Percentiles rank a stretch among this genome's conserved stretches.
Evolutionary conservation across 2,888 invertebrate species (phyloP).

Genomic region (Rhogogaster chlorosoma): DNA sequence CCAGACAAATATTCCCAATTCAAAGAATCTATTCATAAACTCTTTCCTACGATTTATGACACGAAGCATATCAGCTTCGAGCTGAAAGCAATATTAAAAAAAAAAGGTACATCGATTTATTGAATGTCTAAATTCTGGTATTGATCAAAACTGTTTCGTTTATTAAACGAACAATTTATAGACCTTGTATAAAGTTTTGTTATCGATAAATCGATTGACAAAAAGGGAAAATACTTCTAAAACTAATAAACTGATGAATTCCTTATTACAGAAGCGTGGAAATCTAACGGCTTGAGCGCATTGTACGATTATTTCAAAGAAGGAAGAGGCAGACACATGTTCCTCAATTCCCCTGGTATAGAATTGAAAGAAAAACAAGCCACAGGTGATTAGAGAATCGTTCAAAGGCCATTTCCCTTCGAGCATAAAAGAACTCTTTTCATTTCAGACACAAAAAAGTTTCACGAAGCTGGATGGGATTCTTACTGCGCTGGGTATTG

Average conservation of each 20-base stretch:
- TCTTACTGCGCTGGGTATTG: conserved; percentile 88
- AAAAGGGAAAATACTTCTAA: not conserved
- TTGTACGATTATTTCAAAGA: conserved; percentile 83
- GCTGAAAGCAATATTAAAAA: conserved; percentile 78
- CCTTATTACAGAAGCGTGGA: conserved; percentile 77
- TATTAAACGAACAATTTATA: not conserved
- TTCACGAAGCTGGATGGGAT: conserved; percentile 92
- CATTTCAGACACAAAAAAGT: conserved; percentile 65
- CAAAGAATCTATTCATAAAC: conserved; percentile 81
- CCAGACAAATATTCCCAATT: conserved; percentile 81
- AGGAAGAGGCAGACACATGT: conserved; percentile 75
- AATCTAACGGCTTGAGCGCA: conserved; percentile 79
- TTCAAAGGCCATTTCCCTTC: not conserved
- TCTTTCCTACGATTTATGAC: conserved; percentile 87
- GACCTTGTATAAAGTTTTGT: too few species aligned
- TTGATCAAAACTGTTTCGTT: too few species aligned
- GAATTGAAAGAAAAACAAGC: conserved; percentile 62
- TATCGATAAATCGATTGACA: too few species aligned
- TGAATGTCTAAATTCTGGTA: not conserved
- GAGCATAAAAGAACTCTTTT: not conserved
- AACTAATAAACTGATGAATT: not conserved
- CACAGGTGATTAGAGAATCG: not conserved
- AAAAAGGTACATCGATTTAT: conserved; percentile 67
- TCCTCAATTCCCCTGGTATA: conserved; percentile 76
- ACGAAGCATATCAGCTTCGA: conserved; percentile 86